These are phyloP conservation scores for Empis stercorea DNA, from an alignment of 2,888 invertebrate genomes.

Conservation along the genomic window DNA sequence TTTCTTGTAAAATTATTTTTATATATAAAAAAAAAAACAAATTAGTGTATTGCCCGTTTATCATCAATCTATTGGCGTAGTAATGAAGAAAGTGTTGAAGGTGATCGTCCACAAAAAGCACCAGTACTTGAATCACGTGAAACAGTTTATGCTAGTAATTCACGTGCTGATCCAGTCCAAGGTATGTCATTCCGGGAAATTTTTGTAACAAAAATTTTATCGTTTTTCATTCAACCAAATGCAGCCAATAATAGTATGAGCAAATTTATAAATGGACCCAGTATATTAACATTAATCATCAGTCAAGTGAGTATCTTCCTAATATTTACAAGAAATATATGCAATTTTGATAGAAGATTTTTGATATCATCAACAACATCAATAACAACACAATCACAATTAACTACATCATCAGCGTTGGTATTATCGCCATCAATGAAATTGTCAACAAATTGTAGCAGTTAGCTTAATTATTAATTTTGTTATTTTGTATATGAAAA, in stretches of 20 bases:
- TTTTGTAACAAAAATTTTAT: slow-evolving; percentile 37
- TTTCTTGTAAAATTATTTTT: slow-evolving; percentile 3
- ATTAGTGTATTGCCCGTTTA: slow-evolving; percentile 57
- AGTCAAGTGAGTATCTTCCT: neutral
- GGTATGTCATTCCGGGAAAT: slow-evolving; percentile 42
- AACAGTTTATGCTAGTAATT: slow-evolving; percentile 41
- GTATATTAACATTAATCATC: slow-evolving; percentile 4
- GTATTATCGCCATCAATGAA: neutral
- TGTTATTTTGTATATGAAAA: neutral
- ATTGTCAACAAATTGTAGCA: slow-evolving; percentile 6
- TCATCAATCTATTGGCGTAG: slow-evolving; percentile 58
- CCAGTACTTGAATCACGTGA: slow-evolving; percentile 57
- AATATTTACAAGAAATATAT: slow-evolving; percentile 11
- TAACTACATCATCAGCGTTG: neutral
- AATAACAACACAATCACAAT: neutral
- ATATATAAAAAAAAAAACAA: too few species aligned
- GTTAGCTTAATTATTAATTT: slow-evolving; percentile 25
- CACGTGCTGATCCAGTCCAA: slow-evolving; percentile 57
- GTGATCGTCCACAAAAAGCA: slow-evolving; percentile 51
- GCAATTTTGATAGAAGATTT: slow-evolving; percentile 10
- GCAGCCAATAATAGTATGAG: slow-evolving; percentile 29
- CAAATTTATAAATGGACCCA: slow-evolving; percentile 12
- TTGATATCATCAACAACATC: slow-evolving; percentile 2
- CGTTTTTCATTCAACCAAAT: slow-evolving; percentile 35
- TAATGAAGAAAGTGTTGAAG: slow-evolving; percentile 63